These are phyloP conservation scores for Ornithoptera priamus DNA, from an alignment of 2,888 invertebrate genomes.

Conservation along the genomic window DNA sequence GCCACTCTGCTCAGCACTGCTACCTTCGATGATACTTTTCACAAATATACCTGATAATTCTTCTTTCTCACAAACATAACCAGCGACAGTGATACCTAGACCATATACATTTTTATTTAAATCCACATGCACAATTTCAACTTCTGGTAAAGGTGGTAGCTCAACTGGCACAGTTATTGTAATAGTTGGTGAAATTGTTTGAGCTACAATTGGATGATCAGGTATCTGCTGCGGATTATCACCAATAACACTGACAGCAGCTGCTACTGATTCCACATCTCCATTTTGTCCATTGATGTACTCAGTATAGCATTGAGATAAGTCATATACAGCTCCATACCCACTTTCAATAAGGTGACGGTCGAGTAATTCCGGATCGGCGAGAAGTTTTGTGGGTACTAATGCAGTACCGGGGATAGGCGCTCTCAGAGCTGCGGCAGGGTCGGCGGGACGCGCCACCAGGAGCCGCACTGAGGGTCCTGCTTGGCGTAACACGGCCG, in stretches of 20 bases:
- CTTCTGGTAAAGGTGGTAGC: conserved; percentile 88
- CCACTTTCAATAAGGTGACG: conserved; percentile 90
- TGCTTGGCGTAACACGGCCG: conserved; percentile 84
- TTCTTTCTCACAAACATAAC: conserved; percentile 98
- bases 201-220: conserved; percentile 59
- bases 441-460: conserved; percentile 95
- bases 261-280: conserved; percentile 58
- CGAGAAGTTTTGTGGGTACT: conserved; percentile 94
- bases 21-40: conserved; percentile 97
- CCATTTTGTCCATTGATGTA: conserved; percentile 66
- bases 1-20: conserved; percentile 95
- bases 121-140: conserved; percentile 93
- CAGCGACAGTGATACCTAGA: conserved; percentile 96
- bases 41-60: conserved; percentile 99
- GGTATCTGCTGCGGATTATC: conserved; percentile 69
- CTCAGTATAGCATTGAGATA: conserved; percentile 64
- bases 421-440: conserved; percentile 88
- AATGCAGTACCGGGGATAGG: conserved; percentile 91
- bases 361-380: conserved; percentile 94
- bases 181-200: conserved; percentile 66
- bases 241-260: conserved; percentile 70
- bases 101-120: conserved; percentile 95
- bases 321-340: conserved; percentile 80
- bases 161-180: conserved; percentile 75
- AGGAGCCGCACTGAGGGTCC: conserved; percentile 92